Evolutionary conservation across 1,140 invertebrate species (phyloP).

Genomic region (Whitmania pigra): DNA sequence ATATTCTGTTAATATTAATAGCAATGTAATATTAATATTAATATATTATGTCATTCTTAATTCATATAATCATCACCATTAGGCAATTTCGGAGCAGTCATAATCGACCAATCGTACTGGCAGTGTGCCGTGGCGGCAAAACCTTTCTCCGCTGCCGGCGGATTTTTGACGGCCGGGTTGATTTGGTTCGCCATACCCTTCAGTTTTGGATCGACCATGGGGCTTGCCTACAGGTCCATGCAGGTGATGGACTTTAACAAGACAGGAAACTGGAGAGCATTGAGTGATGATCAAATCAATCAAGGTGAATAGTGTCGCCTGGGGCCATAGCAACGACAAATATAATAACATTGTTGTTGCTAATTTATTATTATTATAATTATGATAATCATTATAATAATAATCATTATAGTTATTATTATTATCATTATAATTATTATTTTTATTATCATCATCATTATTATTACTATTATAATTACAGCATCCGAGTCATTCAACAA

Average conservation of each 20-base stretch:
- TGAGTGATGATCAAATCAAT: not conserved
- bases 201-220: slow-evolving; percentile 40
- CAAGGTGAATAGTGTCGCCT: not conserved
- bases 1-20: too few species aligned
- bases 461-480: too few species aligned
- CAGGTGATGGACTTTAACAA: not conserved
- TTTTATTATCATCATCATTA: too few species aligned
- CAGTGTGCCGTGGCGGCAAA: slow-evolving; percentile 41
- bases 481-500: too few species aligned
- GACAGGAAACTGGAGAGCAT: not conserved
- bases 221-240: slow-evolving; percentile 37
- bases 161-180: slow-evolving; percentile 40
- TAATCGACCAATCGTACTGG: slow-evolving; percentile 44
- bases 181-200: slow-evolving; percentile 44
- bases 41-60: not conserved
- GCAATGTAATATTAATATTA: not conserved
- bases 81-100: slow-evolving; percentile 44
- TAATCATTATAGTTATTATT: too few species aligned
- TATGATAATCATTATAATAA: too few species aligned
- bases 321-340: not conserved
- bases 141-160: slow-evolving; percentile 37
- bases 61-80: not conserved
- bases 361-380: too few species aligned
- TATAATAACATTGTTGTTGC: not conserved
- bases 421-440: too few species aligned